Percentiles rank a stretch among this genome's conserved stretches.
phyloP scores from a whole-genome alignment of 1,140 invertebrate genomes.

The Drosophila baimaii region DNA sequence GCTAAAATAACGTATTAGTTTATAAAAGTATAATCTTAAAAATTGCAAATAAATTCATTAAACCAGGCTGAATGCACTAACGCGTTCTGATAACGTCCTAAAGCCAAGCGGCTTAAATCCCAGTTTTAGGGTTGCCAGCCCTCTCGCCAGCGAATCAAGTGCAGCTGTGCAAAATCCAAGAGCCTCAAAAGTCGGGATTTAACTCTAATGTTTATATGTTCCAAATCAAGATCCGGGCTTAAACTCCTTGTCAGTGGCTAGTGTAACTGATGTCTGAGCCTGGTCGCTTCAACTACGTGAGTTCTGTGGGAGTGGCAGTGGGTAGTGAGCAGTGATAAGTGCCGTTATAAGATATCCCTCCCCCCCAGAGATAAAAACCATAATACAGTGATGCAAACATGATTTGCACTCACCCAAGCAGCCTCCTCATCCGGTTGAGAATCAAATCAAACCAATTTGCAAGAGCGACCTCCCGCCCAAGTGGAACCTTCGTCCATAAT shows the following conservation, averaged over 20 bases:
- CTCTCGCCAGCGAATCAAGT: conserved; percentile 5
- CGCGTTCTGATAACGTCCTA: conserved; percentile 19
- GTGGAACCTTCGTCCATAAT: conserved; percentile 40
- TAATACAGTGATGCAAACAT: not conserved
- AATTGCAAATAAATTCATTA: not conserved
- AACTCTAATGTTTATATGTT: not conserved
- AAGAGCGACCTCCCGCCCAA: conserved; percentile 20
- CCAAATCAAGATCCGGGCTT: not conserved
- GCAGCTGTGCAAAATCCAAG: conserved; percentile 6
- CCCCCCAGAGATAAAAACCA: not conserved
- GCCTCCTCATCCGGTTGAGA: conserved; percentile 5
- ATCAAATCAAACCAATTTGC: conserved; percentile 25
- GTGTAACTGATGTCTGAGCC: conserved; percentile 39
- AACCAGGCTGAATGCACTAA: conserved; percentile 8
- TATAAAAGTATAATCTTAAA: not conserved
- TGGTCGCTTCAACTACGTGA: conserved; percentile 25
- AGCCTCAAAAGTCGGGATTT: not conserved
- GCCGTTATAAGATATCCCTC: not conserved
- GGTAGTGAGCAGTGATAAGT: conserved; percentile 1
- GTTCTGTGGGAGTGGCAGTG: conserved; percentile 5
- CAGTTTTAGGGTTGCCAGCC: conserved; percentile 17
- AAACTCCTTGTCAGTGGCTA: not conserved
- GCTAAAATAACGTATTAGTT: too few species aligned
- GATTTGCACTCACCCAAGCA: not conserved
- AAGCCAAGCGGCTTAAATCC: conserved; percentile 7